Evolutionary conservation across 2,888 invertebrate genomes (phyloP).

Genomic region (Euplexia lucipara): DNA sequence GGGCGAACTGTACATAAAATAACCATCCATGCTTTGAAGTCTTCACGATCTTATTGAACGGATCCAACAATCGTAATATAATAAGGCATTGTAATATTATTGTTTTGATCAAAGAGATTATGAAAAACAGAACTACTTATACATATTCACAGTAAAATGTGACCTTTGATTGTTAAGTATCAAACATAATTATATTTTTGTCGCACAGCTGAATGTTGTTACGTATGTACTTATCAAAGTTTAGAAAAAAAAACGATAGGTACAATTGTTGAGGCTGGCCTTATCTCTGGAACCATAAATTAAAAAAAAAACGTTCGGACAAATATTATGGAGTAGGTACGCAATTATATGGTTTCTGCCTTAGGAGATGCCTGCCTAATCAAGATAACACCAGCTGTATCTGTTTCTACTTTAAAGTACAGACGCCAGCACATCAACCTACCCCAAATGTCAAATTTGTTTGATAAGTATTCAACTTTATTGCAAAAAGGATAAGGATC

Average conservation of each 20-base stretch:
- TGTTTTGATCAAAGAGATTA: conserved; percentile 3
- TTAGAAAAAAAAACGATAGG: conserved; percentile 6
- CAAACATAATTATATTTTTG: conserved; percentile 4
- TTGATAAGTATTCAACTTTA: no score
- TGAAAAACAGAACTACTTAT: not conserved
- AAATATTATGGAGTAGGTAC: not conserved
- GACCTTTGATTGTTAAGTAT: conserved; percentile 9
- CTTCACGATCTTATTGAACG: not conserved
- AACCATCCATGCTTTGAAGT: no score
- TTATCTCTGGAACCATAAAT: no score
- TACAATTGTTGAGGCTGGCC: not conserved
- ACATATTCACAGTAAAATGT: conserved; percentile 3
- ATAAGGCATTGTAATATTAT: not conserved
- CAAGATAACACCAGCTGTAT: conserved; percentile 9
- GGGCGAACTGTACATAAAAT: no score
- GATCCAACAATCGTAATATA: not conserved
- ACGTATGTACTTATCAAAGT: conserved; percentile 16
- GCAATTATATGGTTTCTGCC: not conserved
- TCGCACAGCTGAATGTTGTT: conserved; percentile 1
- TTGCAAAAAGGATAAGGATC: no score
- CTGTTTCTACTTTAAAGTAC: conserved; percentile 31
- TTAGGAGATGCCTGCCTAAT: not conserved
- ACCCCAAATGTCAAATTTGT: no score
- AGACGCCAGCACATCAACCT: no score
- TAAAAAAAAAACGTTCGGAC: not conserved